Evolutionary conservation across 2,113 vertebrate species (phyloP).

Genomic region (Centropristis striata): DNA sequence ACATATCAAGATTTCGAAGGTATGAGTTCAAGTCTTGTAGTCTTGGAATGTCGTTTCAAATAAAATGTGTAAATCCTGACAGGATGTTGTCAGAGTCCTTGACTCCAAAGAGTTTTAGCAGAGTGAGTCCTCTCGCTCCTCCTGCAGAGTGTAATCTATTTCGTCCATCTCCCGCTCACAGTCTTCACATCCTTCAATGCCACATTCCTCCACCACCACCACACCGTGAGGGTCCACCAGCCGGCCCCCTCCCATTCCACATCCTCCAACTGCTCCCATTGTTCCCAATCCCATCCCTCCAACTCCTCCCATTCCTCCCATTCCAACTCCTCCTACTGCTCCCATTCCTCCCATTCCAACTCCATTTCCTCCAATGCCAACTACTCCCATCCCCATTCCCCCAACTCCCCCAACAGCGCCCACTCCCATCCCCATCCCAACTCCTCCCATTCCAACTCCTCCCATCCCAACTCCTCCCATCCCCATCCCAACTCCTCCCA

Average conservation of each 20-base stretch:
- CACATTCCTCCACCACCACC: slow-evolving; percentile 78
- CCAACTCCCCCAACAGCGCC: slow-evolving; percentile 23
- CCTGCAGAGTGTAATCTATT: slow-evolving; percentile 74
- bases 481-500: background rate
- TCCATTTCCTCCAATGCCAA: slow-evolving; percentile 1
- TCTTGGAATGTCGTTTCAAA: background rate
- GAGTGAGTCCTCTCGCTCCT: slow-evolving; percentile 75
- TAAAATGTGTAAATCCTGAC: background rate
- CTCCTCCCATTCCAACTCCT: background rate
- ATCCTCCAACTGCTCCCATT: background rate
- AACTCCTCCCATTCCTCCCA: slow-evolving; percentile 5
- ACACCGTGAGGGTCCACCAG: slow-evolving; percentile 62
- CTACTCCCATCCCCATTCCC: slow-evolving; percentile 4
- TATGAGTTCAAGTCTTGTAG: slow-evolving; percentile 10
- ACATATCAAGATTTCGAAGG: background rate
- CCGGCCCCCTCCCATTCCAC: slow-evolving; percentile 30
- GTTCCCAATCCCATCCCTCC: slow-evolving; percentile 1
- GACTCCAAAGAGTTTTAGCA: slow-evolving; percentile 44
- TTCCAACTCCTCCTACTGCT: background rate
- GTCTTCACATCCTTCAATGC: slow-evolving; percentile 82
- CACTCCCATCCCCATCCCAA: background rate
- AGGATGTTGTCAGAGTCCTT: background rate
- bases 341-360: slow-evolving; percentile 9
- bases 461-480: slow-evolving; percentile 13
- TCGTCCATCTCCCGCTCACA: slow-evolving; percentile 81